Evolutionary conservation across 1,140 invertebrate genomes (phyloP), one percentile per base, ranked within the genome.

Genomic region (Chlorops oryzae): DNA sequence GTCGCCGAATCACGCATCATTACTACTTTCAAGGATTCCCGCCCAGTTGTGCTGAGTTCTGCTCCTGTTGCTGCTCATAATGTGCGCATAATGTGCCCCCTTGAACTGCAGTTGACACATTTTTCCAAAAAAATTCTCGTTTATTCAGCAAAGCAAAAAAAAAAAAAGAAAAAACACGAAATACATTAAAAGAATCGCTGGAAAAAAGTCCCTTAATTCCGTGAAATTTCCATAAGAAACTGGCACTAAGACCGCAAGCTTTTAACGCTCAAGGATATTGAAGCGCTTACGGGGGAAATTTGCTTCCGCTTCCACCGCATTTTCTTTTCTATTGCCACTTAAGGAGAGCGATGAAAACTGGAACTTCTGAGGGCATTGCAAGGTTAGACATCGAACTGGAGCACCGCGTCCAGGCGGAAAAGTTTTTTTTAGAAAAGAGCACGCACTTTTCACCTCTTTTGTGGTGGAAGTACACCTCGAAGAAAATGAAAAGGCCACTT

Each of bases 121-220:
- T 65, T 32, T 32, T 10, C 15, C 9, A 65, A 65, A 58, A 54
- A 58, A 50, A 48, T 15, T 32, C 15, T 32, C 15, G n/a, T n/a
- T n/a, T n/a, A n/a, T n/a, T n/a, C n/a, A 41, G 12, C 7, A 25
- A 45, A 42, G 37, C 45, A 43, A 28, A 10, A 47, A 38, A 48
- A 56, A 59, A 54, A 59, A 40, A 41, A 46, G 47, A 34, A 39
- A 55, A 57, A 57, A 57, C 38, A 43, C 37, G 28, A 32, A 32
- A 32, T 10, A 32, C 9, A 32, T 15, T 15, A 32, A 65, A 65
- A 60, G 61, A 65, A 65, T 65, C 62, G 65, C 62, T 56, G 51
- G 51, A 58, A 58, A 52, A 65, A 65, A 61, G 62, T 63, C 58
- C 56, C 60, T 65, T 65, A 65, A 65, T 65, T 51, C 62, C 18